Percentiles rank a stretch among this genome's conserved stretches.
Evolutionary conservation across 1,140 invertebrate genomes (phyloP).

Genomic region (Hylaeus volcanicus): DNA sequence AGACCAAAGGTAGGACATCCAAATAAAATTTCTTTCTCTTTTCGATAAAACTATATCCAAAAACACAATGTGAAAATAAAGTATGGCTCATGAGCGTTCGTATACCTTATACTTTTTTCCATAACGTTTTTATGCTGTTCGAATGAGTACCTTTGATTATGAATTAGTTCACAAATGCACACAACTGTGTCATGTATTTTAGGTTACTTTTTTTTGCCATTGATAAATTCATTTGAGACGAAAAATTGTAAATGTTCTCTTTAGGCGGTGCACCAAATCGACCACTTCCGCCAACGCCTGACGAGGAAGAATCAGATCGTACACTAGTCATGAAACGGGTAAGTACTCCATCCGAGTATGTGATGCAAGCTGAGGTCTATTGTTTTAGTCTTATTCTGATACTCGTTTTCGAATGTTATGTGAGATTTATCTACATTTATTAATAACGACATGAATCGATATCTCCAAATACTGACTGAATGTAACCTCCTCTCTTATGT

Average conservation of each 20-base stretch:
- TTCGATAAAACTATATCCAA: neutral
- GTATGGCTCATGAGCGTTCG: neutral
- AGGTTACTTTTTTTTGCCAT: neutral
- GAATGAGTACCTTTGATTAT: too few relatives aligned
- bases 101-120: neutral
- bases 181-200: neutral
- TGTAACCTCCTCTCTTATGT: conserved; percentile 57
- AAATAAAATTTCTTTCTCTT: conserved; percentile 4
- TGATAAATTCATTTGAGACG: too few relatives aligned
- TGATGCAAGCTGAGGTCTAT: conserved; percentile 64
- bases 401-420: conserved; percentile 44
- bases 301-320: conserved; percentile 92
- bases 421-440: conserved; percentile 39
- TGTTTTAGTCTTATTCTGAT: conserved; percentile 52
- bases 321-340: conserved; percentile 95
- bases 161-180: too few relatives aligned
- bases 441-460: conserved; percentile 55
- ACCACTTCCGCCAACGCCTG: conserved; percentile 95
- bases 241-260: neutral
- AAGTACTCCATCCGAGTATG: conserved; percentile 73
- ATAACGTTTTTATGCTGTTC: too few relatives aligned
- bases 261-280: conserved; percentile 90
- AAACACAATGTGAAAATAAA: neutral
- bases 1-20: conserved; percentile 70
- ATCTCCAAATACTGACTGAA: conserved; percentile 54